Base-by-base conservation (phyloP, 2,888 invertebrate species). In the Epicampocera succincta region DNA sequence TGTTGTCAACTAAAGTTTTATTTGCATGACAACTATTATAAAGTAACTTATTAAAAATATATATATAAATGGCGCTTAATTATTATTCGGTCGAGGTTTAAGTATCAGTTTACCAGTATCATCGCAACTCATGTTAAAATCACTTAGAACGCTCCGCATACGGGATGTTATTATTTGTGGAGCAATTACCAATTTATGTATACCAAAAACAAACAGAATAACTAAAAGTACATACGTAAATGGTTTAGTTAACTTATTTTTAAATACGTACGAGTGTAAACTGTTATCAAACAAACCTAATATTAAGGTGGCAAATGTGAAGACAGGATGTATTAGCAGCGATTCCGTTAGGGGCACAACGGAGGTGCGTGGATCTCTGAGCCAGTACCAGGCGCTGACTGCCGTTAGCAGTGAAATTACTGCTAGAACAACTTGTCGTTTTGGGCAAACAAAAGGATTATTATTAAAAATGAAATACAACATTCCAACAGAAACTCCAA, bases 71-170 rank as follows among this genome's bases (percentile, higher is more conserved):
- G 33, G 0, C 40, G 12, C 38, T 86, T 85, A 87, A 85, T 89
- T 90, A 83, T 90, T 91, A 77, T 90, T 93, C 50, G 97, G 97
- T 78, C 97, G 92, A 1, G 98, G 98, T 90, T 97, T 97, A 42
- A 99, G 92, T 87, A 99, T 98, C 61, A 99, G 93, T 92, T 98
- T 98, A 76, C 98, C 98, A 38, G 97, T 97, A 89, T 99, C 98
- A 89, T 98, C 98, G 91, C 99, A 99, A 25, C 98, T 98, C 98
- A 99, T 98, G 91, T 99, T 99, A 91, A 98, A 99, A 91, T 99
- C 98, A 52, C 95, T 95, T 69, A 99, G 93, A 1, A 98, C 98
- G 65, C 94, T 94, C 78, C 98, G 93, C 54, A 98, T 97, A 84
- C 99, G 93, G 0, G 97, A 95, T 0, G 98, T 98, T 86, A 99